Conservation (phyloP, 2,888 invertebrate species). For the Dusona sp. region DNA sequence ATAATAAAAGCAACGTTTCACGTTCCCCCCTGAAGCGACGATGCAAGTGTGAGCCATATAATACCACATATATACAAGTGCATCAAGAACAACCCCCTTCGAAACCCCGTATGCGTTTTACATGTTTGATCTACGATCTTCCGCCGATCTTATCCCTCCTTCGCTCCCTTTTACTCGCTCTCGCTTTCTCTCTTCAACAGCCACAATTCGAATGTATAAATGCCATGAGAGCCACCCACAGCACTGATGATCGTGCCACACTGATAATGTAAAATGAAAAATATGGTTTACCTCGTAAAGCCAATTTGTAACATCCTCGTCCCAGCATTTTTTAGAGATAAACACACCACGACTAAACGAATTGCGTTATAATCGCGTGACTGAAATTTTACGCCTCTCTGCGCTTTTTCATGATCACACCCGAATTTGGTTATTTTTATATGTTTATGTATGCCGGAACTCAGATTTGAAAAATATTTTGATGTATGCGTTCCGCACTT, state of each 20-base stretch:
- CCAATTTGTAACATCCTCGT: conserved; percentile 71
- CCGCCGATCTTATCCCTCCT: conserved; percentile 78
- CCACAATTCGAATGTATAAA: conserved; percentile 51
- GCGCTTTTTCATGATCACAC: conserved; percentile 25
- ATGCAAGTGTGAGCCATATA: conserved; percentile 54
- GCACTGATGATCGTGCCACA: conserved; percentile 65
- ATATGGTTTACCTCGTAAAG: conserved; percentile 69
- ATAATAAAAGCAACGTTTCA: conserved; percentile 81
- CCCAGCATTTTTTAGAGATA: conserved; percentile 37
- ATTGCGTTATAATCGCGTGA: conserved; percentile 59
- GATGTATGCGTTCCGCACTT: background rate
- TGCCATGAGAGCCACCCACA: conserved; percentile 58
- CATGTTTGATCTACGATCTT: conserved; percentile 84
- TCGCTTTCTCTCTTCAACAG: conserved; percentile 39
- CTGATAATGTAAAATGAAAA: conserved; percentile 71
- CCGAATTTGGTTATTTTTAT: conserved; percentile 9
- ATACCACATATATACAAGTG: conserved; percentile 42
- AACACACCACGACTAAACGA: conserved; percentile 26
- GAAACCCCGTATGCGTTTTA: conserved; percentile 75
- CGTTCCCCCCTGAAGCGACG: conserved; percentile 53
- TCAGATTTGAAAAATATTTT: conserved; percentile 12
- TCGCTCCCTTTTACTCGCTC: conserved; percentile 25
- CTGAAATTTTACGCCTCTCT: conserved; percentile 52
- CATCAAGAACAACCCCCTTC: conserved; percentile 76
- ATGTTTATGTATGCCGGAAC: conserved; percentile 1